phyloP scores from a whole-genome alignment of 2,888 invertebrate species.

The Rhopalosiphum nymphaeae region DNA sequence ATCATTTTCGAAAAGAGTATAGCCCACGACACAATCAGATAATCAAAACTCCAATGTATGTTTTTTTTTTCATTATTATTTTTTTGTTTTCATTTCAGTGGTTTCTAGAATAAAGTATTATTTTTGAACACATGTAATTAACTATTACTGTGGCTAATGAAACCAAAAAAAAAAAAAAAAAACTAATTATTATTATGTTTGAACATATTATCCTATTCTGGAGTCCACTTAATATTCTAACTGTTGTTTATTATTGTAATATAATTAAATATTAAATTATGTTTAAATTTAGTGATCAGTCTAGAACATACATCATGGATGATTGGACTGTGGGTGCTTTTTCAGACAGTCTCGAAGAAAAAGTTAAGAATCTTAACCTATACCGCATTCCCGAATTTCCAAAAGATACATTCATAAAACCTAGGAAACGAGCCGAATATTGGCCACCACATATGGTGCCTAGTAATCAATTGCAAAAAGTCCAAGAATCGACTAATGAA shows the following conservation, averaged over 20 bases:
- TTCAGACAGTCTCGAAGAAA: slow-evolving; percentile 59
- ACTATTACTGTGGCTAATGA: neutral
- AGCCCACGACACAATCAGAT: slow-evolving; percentile 74
- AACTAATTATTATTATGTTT: neutral
- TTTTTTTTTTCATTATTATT: neutral
- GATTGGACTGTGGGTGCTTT: slow-evolving; percentile 61
- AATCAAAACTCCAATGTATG: slow-evolving; percentile 56
- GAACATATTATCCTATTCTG: neutral
- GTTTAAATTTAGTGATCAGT: slow-evolving; percentile 36
- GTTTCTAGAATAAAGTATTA: slow-evolving; percentile 3
- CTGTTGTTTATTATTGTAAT: neutral
- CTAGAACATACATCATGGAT: slow-evolving; percentile 49
- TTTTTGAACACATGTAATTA: neutral
- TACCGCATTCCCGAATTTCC: slow-evolving; percentile 58
- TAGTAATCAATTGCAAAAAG: slow-evolving; percentile 51
- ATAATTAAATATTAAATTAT: slow-evolving; percentile 16
- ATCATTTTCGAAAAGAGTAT: slow-evolving; percentile 85
- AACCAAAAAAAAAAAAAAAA: neutral
- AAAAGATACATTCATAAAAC: slow-evolving; percentile 56
- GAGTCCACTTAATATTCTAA: neutral
- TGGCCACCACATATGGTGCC: slow-evolving; percentile 53
- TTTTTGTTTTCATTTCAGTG: neutral
- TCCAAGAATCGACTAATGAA: slow-evolving; percentile 1
- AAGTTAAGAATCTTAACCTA: slow-evolving; percentile 55
- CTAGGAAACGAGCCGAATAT: slow-evolving; percentile 55